phyloP scores from a whole-genome alignment of 1,140 invertebrate species.

The Diuraphis noxia region DNA sequence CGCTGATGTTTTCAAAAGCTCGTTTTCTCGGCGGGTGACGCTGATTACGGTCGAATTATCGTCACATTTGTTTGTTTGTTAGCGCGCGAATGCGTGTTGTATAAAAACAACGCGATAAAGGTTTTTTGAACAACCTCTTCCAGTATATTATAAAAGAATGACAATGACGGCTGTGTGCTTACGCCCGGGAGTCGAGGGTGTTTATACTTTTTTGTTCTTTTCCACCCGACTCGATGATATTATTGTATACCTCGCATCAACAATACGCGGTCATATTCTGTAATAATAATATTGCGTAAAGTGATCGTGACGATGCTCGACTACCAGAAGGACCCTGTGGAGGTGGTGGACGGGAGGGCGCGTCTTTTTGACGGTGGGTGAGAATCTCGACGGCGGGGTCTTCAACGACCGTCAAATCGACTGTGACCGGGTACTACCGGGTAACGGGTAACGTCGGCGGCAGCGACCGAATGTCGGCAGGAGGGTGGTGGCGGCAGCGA shows the following conservation, averaged over 20 bases:
- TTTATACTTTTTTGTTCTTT: not conserved
- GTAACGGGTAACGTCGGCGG: not conserved
- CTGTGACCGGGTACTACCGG: slow-evolving; percentile 7
- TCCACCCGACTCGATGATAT: not conserved
- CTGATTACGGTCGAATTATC: slow-evolving; percentile 4
- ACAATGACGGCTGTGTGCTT: not conserved
- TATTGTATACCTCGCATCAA: not conserved
- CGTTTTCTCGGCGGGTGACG: not conserved
- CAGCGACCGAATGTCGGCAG: not conserved
- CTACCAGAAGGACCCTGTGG: not conserved
- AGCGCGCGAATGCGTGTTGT: not conserved
- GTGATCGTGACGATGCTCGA: not conserved
- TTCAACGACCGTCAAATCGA: not conserved
- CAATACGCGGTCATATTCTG: not conserved
- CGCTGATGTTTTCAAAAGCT: not conserved
- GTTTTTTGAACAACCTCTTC: not conserved
- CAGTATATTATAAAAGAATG: not conserved
- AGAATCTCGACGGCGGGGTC: not conserved
- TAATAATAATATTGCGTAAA: not conserved
- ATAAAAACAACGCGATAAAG: not conserved
- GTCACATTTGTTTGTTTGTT: not conserved
- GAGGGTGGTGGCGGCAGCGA: not conserved
- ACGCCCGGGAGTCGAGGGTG: not conserved
- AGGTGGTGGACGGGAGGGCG: not conserved
- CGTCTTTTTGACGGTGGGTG: not conserved